phyloP scores from a whole-genome alignment of 2,888 invertebrate species.

The Monopis laevigella region DNA sequence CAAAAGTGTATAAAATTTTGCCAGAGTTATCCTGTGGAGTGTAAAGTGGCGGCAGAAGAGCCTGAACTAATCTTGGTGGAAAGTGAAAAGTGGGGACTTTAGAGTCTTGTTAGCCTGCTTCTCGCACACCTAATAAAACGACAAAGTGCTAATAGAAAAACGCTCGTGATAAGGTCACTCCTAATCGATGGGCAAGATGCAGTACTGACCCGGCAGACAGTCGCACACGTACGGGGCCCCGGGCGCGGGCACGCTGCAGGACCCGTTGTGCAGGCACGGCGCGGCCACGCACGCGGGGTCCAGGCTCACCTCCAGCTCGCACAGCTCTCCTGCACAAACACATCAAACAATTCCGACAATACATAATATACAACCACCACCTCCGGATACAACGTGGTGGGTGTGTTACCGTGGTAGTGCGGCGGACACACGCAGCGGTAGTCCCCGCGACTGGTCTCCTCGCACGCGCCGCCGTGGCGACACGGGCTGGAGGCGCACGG shows the following conservation, averaged over 20 bases:
- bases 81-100: too few relatives aligned
- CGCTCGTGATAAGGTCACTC: too few relatives aligned
- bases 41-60: too few relatives aligned
- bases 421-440: conserved; percentile 76
- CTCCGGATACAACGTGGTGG: background rate
- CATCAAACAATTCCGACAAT: conserved; percentile 4
- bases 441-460: conserved; percentile 72
- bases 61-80: too few relatives aligned
- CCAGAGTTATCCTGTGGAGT: too few relatives aligned
- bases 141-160: too few relatives aligned
- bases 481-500: conserved; percentile 78
- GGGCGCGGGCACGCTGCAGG: conserved; percentile 72
- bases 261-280: conserved; percentile 84
- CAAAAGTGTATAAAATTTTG: too few relatives aligned
- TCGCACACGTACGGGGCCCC: conserved; percentile 65
- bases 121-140: too few relatives aligned
- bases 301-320: conserved; percentile 76
- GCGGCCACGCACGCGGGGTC: conserved; percentile 77
- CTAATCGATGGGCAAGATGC: too few relatives aligned
- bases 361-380: background rate
- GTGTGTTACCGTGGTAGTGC: conserved; percentile 68
- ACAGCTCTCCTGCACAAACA: conserved; percentile 69
- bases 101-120: too few relatives aligned
- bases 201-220: conserved; percentile 62
- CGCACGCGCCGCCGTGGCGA: conserved; percentile 75